Conservation (phyloP, 2,888 invertebrate genomes). For the Coelogynopora nodosa region DNA sequence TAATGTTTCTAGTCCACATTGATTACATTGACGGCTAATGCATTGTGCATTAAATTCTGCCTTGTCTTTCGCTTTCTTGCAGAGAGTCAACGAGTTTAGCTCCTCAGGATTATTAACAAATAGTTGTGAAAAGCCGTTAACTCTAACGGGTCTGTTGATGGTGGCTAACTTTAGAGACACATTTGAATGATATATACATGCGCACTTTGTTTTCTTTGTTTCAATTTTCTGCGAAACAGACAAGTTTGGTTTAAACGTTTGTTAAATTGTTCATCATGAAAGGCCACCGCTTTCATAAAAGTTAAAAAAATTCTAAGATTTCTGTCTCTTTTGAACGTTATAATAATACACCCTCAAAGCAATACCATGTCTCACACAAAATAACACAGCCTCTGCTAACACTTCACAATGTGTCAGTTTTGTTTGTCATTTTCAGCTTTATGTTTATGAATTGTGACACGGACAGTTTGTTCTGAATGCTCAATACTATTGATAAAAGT, state of each 20-base stretch:
- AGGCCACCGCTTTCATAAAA: slow-evolving; percentile 4
- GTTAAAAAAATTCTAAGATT: background rate
- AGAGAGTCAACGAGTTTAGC: slow-evolving; percentile 9
- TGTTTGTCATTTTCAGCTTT: slow-evolving; percentile 17
- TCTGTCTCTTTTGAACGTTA: slow-evolving; percentile 10
- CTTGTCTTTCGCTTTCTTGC: slow-evolving; percentile 8
- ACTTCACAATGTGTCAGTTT: slow-evolving; percentile 9
- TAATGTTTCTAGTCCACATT: background rate
- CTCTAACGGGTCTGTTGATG: background rate
- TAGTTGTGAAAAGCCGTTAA: background rate
- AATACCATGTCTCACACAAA: slow-evolving; percentile 12
- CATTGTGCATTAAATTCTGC: slow-evolving; percentile 11
- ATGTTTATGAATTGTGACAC: slow-evolving; percentile 24
- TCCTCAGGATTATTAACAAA: background rate
- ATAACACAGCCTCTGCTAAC: slow-evolving; percentile 11
- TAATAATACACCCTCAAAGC: background rate
- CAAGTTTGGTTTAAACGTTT: slow-evolving; percentile 10
- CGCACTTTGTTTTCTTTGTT: background rate
- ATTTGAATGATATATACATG: slow-evolving; percentile 4
- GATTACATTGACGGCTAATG: slow-evolving; percentile 1
- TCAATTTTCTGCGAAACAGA: slow-evolving; percentile 24
- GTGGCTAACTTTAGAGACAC: slow-evolving; percentile 4
- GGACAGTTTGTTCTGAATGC: slow-evolving; percentile 14
- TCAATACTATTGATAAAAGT: slow-evolving; percentile 8
- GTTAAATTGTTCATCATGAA: slow-evolving; percentile 19